Base-by-base conservation (phyloP, 1,140 invertebrate genomes). In the Homalodisca vitripennis region DNA sequence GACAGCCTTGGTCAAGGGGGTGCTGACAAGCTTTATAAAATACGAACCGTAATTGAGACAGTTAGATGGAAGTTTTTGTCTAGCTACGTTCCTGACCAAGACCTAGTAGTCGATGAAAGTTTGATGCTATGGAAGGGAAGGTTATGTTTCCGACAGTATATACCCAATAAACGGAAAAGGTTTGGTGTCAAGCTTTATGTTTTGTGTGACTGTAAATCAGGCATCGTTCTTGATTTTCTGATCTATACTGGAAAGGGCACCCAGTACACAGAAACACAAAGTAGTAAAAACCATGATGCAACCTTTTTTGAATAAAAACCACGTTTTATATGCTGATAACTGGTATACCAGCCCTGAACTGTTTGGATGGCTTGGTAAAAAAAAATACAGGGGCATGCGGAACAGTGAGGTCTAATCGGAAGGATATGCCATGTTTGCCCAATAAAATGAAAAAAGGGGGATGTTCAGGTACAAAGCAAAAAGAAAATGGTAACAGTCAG, bases 21-120 rank as follows among this genome's bases (percentile, higher is more conserved):
- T 29, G 47, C 3, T 32, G 71, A 73, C 65, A 68, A 63, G 68
- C 57, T 73, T 53, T 60, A 20, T 22, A 74, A 72, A 62, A 64
- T 70, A 60, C 62, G 62, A 66, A 66, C 71, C 17, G 13, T 72
- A 29, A 65, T 72, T 51, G 62, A 72, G 27, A 26, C 57, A 62
- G 22, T 62, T 6, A 62, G 27, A 62, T 12, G 27, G 2, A 62
- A 62, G 29, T 62, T 26, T 30, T 3, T n/a, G n/a, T n/a, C n/a
- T n/a, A n/a, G n/a, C n/a, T n/a, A n/a, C n/a, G n/a, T n/a, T n/a
- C n/a, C n/a, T 10, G 20, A 26, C 57, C 24, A 62, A 12, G 24
- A 12, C 29, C 20, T 62, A 3, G 24, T 3, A 24, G 24, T 20
- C 22, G 13, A 13, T 27, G 27, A 20, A 62, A 62, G 27, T 20